Percentiles rank a stretch among this genome's conserved stretches.
These are phyloP conservation scores for Barypeithes pellucidus DNA, from an alignment of 2,888 invertebrate genomes.

Conservation along the genomic window DNA sequence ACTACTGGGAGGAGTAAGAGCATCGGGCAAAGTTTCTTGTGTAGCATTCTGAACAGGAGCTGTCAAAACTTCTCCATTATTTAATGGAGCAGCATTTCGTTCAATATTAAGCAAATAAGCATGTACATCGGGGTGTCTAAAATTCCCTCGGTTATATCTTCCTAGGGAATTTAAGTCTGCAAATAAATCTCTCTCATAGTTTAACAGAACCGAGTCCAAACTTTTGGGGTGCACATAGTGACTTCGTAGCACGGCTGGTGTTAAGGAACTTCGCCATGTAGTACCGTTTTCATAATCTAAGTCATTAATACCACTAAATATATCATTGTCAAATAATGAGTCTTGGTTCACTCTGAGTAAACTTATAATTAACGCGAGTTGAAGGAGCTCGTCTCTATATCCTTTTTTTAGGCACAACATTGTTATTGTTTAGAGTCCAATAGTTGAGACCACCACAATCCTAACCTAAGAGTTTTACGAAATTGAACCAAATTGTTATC, in stretches of 20 bases:
- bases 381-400: constrained; percentile 86
- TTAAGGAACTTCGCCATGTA: constrained; percentile 77
- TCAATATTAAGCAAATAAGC: constrained; percentile 79
- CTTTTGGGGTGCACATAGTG: constrained; percentile 82
- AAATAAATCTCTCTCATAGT: constrained; percentile 82
- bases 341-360: constrained; percentile 85
- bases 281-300: constrained; percentile 79
- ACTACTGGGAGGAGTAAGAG: constrained; percentile 50
- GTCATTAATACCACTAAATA: constrained; percentile 64
- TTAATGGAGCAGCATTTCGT: constrained; percentile 59
- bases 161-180: constrained; percentile 83
- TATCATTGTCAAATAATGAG: constrained; percentile 76
- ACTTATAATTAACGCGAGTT: constrained; percentile 86
- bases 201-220: constrained; percentile 79
- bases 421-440: constrained; percentile 49
- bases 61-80: constrained; percentile 53
- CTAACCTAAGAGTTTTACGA: constrained; percentile 30
- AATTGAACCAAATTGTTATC: constrained; percentile 17
- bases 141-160: constrained; percentile 73
- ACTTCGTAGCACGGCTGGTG: constrained; percentile 75
- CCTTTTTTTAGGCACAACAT: constrained; percentile 90
- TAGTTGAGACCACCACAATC: neutral
- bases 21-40: constrained; percentile 31
- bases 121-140: constrained; percentile 73
- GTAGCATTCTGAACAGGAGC: constrained; percentile 50